These are phyloP conservation scores for Pomacea canaliculata DNA, from an alignment of 2,888 invertebrate genomes.

Conservation along the genomic window DNA sequence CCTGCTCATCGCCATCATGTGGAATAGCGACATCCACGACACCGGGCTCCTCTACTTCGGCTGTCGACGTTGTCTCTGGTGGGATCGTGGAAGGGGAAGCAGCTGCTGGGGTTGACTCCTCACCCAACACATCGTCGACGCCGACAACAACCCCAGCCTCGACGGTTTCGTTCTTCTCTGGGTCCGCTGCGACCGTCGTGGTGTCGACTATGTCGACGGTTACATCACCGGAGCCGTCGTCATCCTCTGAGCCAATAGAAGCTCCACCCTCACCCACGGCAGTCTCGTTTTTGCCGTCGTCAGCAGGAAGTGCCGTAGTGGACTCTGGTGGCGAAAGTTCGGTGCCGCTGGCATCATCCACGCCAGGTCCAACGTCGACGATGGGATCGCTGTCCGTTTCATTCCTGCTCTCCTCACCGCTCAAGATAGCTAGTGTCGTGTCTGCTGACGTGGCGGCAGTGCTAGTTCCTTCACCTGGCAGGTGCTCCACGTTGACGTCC, in stretches of 20 bases:
- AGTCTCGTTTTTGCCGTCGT: no score
- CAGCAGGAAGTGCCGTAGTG: no score
- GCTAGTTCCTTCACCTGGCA: background rate
- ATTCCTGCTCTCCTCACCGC: no score
- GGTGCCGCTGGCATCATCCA: no score
- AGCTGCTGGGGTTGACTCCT: background rate
- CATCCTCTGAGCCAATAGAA: no score
- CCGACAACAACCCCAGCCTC: background rate
- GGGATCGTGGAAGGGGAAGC: background rate
- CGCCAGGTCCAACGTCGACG: no score
- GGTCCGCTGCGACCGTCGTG: no score
- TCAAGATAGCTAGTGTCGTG: no score
- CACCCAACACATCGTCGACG: background rate
- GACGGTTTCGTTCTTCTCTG: background rate
- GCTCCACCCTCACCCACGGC: no score
- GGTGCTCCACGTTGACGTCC: background rate
- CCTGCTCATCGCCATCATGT: background rate
- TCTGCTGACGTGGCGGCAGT: background rate
- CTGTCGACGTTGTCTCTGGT: background rate
- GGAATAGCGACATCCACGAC: background rate
- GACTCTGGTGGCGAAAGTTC: no score
- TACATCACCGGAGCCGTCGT: no score
- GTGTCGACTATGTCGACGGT: slow-evolving; percentile 13
- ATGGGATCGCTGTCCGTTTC: no score
- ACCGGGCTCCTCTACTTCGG: background rate